Base-by-base conservation (phyloP, 37 sponge, comb jelly and placozoan species). In the Ianthella basta region DNA sequence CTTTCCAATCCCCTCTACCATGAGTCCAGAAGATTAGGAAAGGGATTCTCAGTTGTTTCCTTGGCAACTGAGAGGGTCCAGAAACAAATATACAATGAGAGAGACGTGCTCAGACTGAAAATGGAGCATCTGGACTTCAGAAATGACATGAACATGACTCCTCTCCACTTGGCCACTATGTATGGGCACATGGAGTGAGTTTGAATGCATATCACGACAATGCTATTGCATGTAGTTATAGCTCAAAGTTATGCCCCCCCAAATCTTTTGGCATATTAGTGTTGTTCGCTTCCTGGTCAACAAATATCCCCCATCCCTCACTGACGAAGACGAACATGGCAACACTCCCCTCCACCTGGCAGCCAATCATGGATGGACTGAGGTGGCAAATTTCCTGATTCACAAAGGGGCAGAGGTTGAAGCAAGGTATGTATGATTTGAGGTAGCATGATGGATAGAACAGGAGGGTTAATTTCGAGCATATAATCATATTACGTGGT, bases 121-220 rank as follows among this genome's bases (percentile, higher is more conserved):
- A 20, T 32, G 18, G 78, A 40, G 8, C 33, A 50, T n/a, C 16
- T 75, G 16, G 78, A 75, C 40, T 39, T 75, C 20, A 75, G 85
- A 56, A 97, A 97, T 72, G 94, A 92, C 24, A 85, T 88, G 23
- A 87, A 87, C 75, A 89, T 83, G 88, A 95, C 96, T 41, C 94
- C 98, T 14, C 82, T 91, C 3, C 98, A 97, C 60, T 70, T 95
- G 35, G 93, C 98, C 54, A 84, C 93, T 4, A 37, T 60, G 30
- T 70, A 74, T 14, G 95, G 98, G 38, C 90, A 88, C 65, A 72
- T 79, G 1, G 21, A 39, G 95, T 95, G 64, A 82, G 95, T 80
- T 5, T 6, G 24, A 61, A 27, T 13, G 2, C 4, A 4, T 13
- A 10, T 8, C 3, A 10, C 8, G 8, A 10, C 3, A n/a, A n/a